A percentile compares a stretch with the other conserved stretches of the same genome.
These are phyloP conservation scores for Tonatia bakeri DNA, from an alignment of 2,113 vertebrate species.

Conservation along the genomic window DNA sequence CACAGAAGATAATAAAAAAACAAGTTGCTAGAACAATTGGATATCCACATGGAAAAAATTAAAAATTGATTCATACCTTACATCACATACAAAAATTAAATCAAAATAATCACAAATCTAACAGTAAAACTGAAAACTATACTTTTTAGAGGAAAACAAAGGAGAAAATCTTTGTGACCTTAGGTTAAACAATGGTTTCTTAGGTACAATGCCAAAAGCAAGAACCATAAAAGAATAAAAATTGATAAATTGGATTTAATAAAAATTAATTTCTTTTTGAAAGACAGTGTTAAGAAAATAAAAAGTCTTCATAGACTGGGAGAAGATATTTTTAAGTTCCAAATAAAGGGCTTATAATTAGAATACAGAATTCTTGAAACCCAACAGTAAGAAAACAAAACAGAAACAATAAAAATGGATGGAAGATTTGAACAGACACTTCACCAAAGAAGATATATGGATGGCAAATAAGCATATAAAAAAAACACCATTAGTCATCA, in stretches of 20 bases:
- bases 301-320: background rate
- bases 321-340: background rate
- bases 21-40: background rate
- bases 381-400: background rate
- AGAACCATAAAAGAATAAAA: background rate
- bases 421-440: background rate
- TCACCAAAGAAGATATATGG: background rate
- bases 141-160: background rate
- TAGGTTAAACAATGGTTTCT: background rate
- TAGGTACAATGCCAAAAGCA: background rate
- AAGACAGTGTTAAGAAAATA: background rate
- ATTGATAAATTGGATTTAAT: background rate
- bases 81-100: background rate
- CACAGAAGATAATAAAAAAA: background rate
- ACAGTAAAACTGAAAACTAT: background rate
- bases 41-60: background rate
- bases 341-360: background rate
- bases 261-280: background rate
- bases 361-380: background rate
- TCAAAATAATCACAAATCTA: background rate
- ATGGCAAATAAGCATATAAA: background rate
- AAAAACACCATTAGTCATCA: background rate
- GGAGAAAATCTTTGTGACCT: background rate
- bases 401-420: background rate
- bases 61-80: background rate